Evolutionary conservation across 2,797 vertebrate genomes (phyloP).

Genomic region (Chloroceryle inda): DNA sequence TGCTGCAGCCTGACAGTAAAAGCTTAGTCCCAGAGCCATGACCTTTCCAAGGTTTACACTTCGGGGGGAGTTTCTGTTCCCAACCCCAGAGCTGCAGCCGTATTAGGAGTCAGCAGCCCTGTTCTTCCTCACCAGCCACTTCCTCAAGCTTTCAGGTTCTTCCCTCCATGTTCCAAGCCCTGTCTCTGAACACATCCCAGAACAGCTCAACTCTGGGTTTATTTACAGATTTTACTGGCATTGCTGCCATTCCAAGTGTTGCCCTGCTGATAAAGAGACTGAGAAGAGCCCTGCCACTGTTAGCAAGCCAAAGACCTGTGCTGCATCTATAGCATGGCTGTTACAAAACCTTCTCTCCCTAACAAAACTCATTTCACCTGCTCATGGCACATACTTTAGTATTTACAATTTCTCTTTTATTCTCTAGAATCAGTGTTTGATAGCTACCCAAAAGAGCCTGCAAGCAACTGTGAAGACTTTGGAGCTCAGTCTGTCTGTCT

Average conservation of each 20-base stretch:
- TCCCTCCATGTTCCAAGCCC: not conserved
- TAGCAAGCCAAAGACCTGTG: not conserved
- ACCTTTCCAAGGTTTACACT: not conserved
- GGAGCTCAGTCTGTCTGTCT: not conserved
- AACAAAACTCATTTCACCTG: not conserved
- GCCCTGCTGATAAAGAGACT: not conserved
- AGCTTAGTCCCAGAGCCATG: not conserved
- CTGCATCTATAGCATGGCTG: not conserved
- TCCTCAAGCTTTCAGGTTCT: constrained; percentile 42
- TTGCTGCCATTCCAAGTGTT: constrained; percentile 60
- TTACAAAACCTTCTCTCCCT: not conserved
- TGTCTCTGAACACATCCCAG: constrained; percentile 44
- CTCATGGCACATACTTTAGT: not conserved
- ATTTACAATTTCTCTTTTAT: not conserved
- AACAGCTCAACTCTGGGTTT: constrained; percentile 37
- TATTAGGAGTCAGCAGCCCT: not conserved
- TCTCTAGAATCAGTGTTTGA: not conserved
- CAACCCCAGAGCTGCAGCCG: not conserved
- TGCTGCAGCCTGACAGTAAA: not conserved
- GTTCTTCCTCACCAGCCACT: constrained; percentile 50
- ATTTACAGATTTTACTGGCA: constrained; percentile 71
- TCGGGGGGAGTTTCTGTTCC: not conserved
- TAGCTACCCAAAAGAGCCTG: not conserved
- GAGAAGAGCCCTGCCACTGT: not conserved
- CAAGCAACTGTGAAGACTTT: not conserved